phyloP scores from a whole-genome alignment of 2,797 vertebrate genomes.

The Salmo trutta region DNA sequence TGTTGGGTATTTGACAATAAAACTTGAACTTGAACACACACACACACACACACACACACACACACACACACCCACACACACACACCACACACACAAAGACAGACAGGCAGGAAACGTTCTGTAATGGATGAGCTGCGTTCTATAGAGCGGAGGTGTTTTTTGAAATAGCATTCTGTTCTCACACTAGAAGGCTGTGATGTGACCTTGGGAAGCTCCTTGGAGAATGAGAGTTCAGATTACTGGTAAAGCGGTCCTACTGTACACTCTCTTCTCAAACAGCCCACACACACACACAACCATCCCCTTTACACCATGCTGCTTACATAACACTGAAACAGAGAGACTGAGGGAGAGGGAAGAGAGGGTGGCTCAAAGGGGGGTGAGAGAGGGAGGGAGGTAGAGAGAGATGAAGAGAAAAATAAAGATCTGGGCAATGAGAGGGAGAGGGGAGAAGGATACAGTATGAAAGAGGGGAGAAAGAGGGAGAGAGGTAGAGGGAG shows the following conservation, averaged over 20 bases:
- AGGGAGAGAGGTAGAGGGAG: constrained; percentile 18
- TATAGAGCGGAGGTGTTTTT: constrained; percentile 42
- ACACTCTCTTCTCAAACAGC: constrained; percentile 39
- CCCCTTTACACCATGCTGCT: constrained; percentile 27
- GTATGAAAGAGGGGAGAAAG: background rate
- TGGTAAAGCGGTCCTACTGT: constrained; percentile 52
- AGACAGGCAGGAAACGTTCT: too few relatives aligned
- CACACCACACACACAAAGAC: background rate
- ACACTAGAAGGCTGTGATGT: constrained; percentile 52
- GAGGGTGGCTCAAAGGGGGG: background rate
- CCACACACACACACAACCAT: background rate
- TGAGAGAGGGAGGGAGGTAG: background rate
- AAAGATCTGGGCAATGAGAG: background rate
- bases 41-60: too few relatives aligned
- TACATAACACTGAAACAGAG: constrained; percentile 51
- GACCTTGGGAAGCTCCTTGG: constrained; percentile 56
- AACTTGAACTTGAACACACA: too few relatives aligned
- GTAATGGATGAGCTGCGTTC: background rate
- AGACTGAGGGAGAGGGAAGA: background rate
- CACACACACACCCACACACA: too few relatives aligned
- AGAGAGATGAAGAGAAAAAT: background rate
- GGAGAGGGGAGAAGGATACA: background rate
- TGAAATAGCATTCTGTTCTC: constrained; percentile 26
- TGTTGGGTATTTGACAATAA: too few relatives aligned
- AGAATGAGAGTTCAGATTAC: constrained; percentile 68